Base-by-base conservation (phyloP, 1,140 invertebrate genomes). In the Ruditapes philippinarum region DNA sequence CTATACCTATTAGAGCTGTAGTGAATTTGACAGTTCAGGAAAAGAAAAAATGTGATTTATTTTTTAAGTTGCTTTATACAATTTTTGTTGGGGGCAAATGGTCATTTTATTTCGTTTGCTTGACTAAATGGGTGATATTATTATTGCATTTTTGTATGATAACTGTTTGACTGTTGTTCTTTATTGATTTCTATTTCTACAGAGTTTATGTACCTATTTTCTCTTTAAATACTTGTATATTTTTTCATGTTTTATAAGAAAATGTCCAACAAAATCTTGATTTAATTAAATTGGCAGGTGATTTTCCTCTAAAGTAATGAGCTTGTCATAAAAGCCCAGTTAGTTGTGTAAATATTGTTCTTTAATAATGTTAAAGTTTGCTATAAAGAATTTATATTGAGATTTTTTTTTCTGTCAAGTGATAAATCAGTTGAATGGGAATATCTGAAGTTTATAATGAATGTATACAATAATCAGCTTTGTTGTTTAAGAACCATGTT, bases 111-210 rank as follows among this genome's bases (percentile, higher is more conserved):
- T n/a, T 62, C n/a, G 22, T 62, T 62, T 62, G 57, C 57, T 62
- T 62, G 57, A 54, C 28, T 54, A 57, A 79, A 33, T 68, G 76
- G 51, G 76, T 79, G 76, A 79, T 79, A 79, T 51, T 79, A 36
- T 79, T 79, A 38, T 51, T 79, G 28, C n/a, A 40, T 79, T 83
- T 82, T 70, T 84, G 82, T 84, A 84, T 84, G 65, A 70, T 33
- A 25, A 49, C 4, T 84, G 82, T 84, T 84, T 84, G 82, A 73
- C 65, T 84, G 82, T 83, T 83, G 17, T 49, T 70, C 62, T 84
- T 84, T 84, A 73, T 54, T 38, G 54, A 84, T 65, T 84, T 84
- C 82, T 84, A 84, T 84, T 84, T 84, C 82, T 84, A 84, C 82
- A 84, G 62, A 25, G 60, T 60, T 73, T 84, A 78, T 78, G 49